Evolutionary conservation across 2,113 vertebrate species (phyloP).

Genomic region (Hyaena hyaena): DNA sequence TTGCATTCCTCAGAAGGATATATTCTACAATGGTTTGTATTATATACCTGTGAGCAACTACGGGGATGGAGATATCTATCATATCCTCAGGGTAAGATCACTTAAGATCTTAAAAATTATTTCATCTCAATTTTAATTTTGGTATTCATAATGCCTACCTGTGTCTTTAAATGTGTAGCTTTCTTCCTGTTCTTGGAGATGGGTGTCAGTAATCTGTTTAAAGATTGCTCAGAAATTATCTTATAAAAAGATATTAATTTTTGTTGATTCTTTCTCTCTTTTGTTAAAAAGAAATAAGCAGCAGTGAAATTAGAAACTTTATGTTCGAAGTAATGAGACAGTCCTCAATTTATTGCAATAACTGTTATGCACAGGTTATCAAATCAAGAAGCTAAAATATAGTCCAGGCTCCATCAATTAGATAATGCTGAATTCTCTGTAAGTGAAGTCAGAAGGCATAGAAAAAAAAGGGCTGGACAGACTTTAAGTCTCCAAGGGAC

Average conservation of each 20-base stretch:
- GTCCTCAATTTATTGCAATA: background rate
- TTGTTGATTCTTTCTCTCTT: background rate
- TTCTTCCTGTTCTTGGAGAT: background rate
- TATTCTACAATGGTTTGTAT: constrained; percentile 85
- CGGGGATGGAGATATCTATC: constrained; percentile 80
- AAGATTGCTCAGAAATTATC: background rate
- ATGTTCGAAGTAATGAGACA: background rate
- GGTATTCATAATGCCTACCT: background rate
- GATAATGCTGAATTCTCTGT: background rate
- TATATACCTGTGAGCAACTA: constrained; percentile 82
- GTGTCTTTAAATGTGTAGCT: background rate
- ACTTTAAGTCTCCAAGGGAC: background rate
- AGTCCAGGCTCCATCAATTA: background rate
- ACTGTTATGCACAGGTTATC: background rate
- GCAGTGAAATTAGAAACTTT: background rate
- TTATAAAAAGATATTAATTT: background rate
- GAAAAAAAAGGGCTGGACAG: background rate
- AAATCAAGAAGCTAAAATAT: background rate
- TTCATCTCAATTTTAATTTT: background rate
- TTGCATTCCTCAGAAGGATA: constrained; percentile 78
- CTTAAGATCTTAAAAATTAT: background rate
- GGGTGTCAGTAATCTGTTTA: background rate
- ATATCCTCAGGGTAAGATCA: constrained; percentile 80
- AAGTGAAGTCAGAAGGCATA: background rate
- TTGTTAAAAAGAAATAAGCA: constrained; percentile 14